Evolutionary conservation across 2,113 vertebrate species (phyloP).

Genomic region (Solea solea): DNA sequence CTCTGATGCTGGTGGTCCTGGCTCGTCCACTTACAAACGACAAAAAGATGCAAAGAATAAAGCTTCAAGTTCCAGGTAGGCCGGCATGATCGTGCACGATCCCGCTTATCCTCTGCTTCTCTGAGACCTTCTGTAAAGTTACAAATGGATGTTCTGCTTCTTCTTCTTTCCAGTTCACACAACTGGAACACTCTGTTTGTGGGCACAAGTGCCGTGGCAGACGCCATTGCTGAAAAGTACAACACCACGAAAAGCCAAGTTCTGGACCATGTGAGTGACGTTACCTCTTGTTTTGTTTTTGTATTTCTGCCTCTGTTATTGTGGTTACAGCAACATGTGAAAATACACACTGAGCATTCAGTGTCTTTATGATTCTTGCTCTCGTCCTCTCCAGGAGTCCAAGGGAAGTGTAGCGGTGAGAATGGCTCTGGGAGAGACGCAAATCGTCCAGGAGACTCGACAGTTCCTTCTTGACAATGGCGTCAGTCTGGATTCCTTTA

Average conservation of each 20-base stretch:
- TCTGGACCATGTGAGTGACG: slow-evolving; percentile 90
- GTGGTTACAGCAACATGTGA: not conserved
- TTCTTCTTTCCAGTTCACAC: slow-evolving; percentile 84
- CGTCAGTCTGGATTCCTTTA: slow-evolving; percentile 94
- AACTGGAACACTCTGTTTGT: slow-evolving; percentile 97
- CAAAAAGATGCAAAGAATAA: slow-evolving; percentile 91
- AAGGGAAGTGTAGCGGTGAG: slow-evolving; percentile 93
- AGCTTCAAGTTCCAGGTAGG: slow-evolving; percentile 89
- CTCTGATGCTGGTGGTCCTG: slow-evolving; percentile 42
- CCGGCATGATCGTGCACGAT: not conserved
- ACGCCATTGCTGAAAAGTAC: slow-evolving; percentile 94
- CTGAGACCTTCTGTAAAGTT: not conserved
- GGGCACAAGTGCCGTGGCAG: slow-evolving; percentile 92
- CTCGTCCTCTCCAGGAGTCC: slow-evolving; percentile 82
- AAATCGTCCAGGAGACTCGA: slow-evolving; percentile 94
- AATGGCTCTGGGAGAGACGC: slow-evolving; percentile 94
- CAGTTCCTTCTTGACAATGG: slow-evolving; percentile 89
- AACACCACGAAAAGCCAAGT: slow-evolving; percentile 94
- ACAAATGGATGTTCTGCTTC: not conserved
- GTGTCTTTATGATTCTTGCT: not conserved
- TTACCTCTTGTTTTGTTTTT: slow-evolving; percentile 1
- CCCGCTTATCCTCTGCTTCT: not conserved
- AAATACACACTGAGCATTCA: not conserved
- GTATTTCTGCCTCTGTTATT: not conserved
- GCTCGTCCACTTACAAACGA: slow-evolving; percentile 89